Conservation (phyloP, 2,888 invertebrate genomes). For the Liopterus haemorrhoidalis region DNA sequence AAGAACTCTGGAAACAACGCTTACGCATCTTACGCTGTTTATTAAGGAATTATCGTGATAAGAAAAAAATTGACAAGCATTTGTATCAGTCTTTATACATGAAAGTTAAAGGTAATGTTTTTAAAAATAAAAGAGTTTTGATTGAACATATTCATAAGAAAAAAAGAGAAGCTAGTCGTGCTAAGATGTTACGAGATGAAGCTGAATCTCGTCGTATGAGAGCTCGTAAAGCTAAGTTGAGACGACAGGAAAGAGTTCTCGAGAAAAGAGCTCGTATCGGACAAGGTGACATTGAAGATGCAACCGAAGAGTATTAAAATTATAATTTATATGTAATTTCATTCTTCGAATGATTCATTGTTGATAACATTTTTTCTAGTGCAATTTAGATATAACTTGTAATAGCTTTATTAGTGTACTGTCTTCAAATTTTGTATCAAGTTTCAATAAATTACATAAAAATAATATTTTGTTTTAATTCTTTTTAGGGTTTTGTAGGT, state of each 20-base stretch:
- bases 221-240: slow-evolving; percentile 88
- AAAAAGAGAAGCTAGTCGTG: slow-evolving; percentile 94
- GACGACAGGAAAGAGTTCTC: slow-evolving; percentile 91
- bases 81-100: slow-evolving; percentile 76
- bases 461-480: too few relatives aligned
- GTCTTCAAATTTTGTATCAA: too few relatives aligned
- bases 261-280: too few relatives aligned
- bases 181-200: slow-evolving; percentile 89
- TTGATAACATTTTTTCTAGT: too few relatives aligned
- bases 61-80: slow-evolving; percentile 96
- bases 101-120: slow-evolving; percentile 93
- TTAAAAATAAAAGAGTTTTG: slow-evolving; percentile 94
- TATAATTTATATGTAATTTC: too few relatives aligned
- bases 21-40: slow-evolving; percentile 90
- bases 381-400: too few relatives aligned
- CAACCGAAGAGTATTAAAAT: too few relatives aligned
- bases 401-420: too few relatives aligned
- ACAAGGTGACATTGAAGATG: too few relatives aligned
- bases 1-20: slow-evolving; percentile 79
- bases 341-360: too few relatives aligned
- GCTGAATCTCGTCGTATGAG: slow-evolving; percentile 93
- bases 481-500: too few relatives aligned
- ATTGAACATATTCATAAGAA: slow-evolving; percentile 99
- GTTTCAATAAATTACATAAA: too few relatives aligned
- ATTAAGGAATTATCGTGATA: slow-evolving; percentile 87